Conservation (phyloP, 2,113 vertebrate genomes). For the Ictidomys tridecemlineatus region DNA sequence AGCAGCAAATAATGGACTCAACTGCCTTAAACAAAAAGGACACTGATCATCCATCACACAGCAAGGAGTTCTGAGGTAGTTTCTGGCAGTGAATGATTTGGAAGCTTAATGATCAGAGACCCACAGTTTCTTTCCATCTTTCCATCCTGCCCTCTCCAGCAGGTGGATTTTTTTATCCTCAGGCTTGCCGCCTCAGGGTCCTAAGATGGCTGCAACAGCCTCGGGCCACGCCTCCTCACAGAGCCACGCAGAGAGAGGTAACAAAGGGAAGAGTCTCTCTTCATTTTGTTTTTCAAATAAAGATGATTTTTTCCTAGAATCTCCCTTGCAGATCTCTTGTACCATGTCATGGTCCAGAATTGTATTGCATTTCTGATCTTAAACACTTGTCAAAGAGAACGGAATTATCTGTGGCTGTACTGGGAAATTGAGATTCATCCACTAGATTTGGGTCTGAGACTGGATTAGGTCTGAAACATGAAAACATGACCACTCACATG, state of each 20-base stretch:
- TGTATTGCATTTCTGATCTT: neutral
- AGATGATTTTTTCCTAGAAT: neutral
- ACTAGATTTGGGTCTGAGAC: no score
- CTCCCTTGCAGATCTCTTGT: neutral
- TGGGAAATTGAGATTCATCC: neutral
- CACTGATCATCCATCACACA: neutral
- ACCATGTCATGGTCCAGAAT: neutral
- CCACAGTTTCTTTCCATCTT: neutral
- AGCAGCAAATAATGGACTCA: neutral
- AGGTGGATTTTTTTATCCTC: neutral
- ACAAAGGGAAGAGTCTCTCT: neutral
- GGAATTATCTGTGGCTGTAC: neutral
- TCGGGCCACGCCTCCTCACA: neutral
- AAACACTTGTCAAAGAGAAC: neutral
- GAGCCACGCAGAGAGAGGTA: neutral
- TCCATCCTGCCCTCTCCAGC: neutral
- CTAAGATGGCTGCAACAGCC: neutral
- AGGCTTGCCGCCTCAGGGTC: neutral
- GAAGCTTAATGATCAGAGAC: neutral
- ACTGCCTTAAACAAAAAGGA: neutral
- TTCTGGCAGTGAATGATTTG: neutral
- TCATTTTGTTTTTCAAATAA: neutral
- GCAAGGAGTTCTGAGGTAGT: neutral
- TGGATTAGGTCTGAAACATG: neutral
- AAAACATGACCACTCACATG: neutral